These are phyloP conservation scores for Sinella curviseta DNA, from an alignment of 1,140 invertebrate genomes.

Conservation along the genomic window DNA sequence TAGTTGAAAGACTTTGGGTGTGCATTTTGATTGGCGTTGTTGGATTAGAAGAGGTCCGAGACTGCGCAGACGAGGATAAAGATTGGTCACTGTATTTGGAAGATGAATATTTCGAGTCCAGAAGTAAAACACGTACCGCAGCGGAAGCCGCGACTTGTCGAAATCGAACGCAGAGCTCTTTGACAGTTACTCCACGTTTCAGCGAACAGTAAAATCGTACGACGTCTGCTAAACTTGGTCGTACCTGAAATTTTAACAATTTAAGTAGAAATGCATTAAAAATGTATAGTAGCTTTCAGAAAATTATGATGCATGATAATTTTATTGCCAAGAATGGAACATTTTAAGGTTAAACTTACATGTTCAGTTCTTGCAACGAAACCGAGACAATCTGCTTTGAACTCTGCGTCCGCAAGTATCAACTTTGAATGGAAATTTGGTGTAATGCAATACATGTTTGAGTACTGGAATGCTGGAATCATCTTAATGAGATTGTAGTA, in stretches of 20 bases:
- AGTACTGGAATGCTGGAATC: constrained; percentile 89
- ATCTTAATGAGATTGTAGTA: constrained; percentile 78
- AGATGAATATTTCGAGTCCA: constrained; percentile 35
- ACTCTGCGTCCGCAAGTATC: constrained; percentile 66
- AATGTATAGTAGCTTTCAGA: not conserved
- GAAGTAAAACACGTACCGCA: constrained; percentile 53
- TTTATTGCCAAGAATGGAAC: not conserved
- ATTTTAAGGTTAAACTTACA: constrained; percentile 34
- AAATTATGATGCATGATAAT: not conserved
- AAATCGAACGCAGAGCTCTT: constrained; percentile 77
- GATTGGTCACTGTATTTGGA: constrained; percentile 48
- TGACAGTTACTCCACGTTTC: constrained; percentile 78
- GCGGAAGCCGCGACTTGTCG: constrained; percentile 46
- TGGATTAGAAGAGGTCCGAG: constrained; percentile 44
- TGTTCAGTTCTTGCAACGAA: constrained; percentile 66
- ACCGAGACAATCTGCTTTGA: constrained; percentile 74
- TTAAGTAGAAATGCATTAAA: not conserved
- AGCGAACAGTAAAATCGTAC: constrained; percentile 1
- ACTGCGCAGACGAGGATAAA: constrained; percentile 46
- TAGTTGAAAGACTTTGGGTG: constrained; percentile 4
- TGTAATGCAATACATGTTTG: constrained; percentile 87
- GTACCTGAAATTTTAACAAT: constrained; percentile 9
- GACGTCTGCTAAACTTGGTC: constrained; percentile 8
- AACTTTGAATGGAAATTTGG: constrained; percentile 68
- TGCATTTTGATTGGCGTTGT: constrained; percentile 43